A percentile compares a stretch with the other conserved stretches of the same genome.
phyloP scores from a whole-genome alignment of 2,797 vertebrate species.

The Bradypodion ventrale region DNA sequence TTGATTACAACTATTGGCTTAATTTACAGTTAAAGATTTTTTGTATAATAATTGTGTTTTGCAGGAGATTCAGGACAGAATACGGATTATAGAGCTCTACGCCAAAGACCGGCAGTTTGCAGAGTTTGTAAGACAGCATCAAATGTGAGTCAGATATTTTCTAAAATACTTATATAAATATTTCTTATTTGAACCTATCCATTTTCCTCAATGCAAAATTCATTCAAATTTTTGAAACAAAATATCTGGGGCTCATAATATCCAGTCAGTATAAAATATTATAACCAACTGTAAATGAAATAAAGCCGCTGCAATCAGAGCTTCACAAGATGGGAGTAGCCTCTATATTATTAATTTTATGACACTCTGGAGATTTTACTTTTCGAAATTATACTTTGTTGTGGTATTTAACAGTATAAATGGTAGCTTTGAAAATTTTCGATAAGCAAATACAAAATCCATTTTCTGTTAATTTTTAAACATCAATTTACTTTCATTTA shows the following conservation, averaged over 20 bases:
- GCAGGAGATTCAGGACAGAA: constrained; percentile 96
- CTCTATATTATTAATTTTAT: neutral
- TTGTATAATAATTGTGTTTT: constrained; percentile 49
- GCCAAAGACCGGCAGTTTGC: constrained; percentile 93
- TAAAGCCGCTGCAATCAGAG: no score
- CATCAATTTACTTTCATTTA: neutral
- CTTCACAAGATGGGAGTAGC: no score
- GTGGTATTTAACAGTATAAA: neutral
- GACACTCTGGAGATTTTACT: neutral
- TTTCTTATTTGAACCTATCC: neutral
- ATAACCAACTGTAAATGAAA: no score
- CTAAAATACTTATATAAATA: neutral
- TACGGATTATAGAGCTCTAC: constrained; percentile 94
- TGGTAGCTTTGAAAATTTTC: neutral
- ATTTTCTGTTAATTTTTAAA: neutral
- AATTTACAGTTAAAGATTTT: constrained; percentile 20
- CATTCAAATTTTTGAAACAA: neutral
- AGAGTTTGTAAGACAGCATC: constrained; percentile 91
- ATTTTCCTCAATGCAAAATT: neutral
- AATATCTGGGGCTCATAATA: neutral
- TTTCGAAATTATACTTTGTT: neutral
- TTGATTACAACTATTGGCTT: neutral
- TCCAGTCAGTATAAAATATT: no score
- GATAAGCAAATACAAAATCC: neutral
- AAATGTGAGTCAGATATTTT: constrained; percentile 82